Evolutionary conservation across 2,113 vertebrate species (phyloP).

Genomic region (Datnioides undecimradiatus): DNA sequence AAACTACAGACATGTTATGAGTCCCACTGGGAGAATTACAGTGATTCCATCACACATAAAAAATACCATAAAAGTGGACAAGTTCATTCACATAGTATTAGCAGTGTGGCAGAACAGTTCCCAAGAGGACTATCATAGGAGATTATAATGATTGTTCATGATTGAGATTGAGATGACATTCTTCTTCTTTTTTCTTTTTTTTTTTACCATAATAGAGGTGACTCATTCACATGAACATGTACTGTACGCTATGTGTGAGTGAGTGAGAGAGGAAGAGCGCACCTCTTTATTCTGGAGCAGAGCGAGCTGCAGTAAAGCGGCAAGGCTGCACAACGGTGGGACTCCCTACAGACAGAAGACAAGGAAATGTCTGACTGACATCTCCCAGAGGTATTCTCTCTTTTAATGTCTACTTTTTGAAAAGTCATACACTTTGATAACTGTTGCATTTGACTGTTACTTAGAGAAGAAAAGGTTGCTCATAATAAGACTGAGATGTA

Average conservation of each 20-base stretch:
- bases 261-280: slow-evolving; percentile 6
- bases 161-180: not conserved
- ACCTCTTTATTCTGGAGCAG: slow-evolving; percentile 45
- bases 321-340: slow-evolving; percentile 19
- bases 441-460: not conserved
- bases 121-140: slow-evolving; percentile 17
- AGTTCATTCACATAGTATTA: slow-evolving; percentile 10
- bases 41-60: not conserved
- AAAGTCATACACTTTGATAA: not conserved
- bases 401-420: slow-evolving; percentile 21
- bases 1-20: slow-evolving; percentile 6
- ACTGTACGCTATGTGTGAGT: slow-evolving; percentile 3
- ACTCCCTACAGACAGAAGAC: slow-evolving; percentile 24
- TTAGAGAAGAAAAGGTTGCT: not conserved
- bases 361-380: slow-evolving; percentile 10
- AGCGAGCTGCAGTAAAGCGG: slow-evolving; percentile 31
- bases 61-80: not conserved
- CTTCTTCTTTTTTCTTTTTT: not conserved
- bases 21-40: slow-evolving; percentile 8
- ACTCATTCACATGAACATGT: slow-evolving; percentile 33
- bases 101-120: not conserved
- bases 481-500: not conserved
- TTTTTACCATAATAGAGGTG: slow-evolving; percentile 12
- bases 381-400: slow-evolving; percentile 45
- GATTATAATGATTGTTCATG: slow-evolving; percentile 15